Evolutionary conservation across 2,113 vertebrate genomes (phyloP).

Genomic region (Erinaceus europaeus): DNA sequence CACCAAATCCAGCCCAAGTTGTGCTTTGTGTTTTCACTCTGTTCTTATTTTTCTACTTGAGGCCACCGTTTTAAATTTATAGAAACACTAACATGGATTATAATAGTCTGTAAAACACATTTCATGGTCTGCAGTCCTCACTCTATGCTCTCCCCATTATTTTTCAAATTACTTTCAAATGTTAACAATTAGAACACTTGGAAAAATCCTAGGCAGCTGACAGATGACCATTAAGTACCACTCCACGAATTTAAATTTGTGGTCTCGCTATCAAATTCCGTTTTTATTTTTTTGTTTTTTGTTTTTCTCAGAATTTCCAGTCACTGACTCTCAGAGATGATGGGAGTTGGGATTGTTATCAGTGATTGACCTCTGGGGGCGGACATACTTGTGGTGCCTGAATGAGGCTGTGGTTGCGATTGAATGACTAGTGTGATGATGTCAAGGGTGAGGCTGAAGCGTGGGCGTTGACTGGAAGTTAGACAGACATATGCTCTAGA

Average conservation of each 20-base stretch:
- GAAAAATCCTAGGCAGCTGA: background rate
- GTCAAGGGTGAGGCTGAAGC: background rate
- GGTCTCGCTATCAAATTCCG: no score
- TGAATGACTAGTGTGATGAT: no score
- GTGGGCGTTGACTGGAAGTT: background rate
- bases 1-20: no score
- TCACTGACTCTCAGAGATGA: background rate
- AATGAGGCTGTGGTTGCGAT: background rate
- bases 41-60: no score
- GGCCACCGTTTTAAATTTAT: background rate
- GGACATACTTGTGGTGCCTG: background rate
- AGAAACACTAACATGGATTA: background rate
- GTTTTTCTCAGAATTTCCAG: background rate
- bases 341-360: background rate
- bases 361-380: accelerated
- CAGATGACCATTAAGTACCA: background rate
- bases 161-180: background rate
- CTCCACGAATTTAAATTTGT: background rate
- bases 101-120: background rate
- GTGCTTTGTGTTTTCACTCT: no score
- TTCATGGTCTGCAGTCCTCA: background rate
- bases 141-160: background rate
- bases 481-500: background rate
- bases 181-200: background rate
- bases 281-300: background rate